Evolutionary conservation across 2,797 vertebrate genomes (phyloP).

Genomic region (Parotocinclus haroldoi): DNA sequence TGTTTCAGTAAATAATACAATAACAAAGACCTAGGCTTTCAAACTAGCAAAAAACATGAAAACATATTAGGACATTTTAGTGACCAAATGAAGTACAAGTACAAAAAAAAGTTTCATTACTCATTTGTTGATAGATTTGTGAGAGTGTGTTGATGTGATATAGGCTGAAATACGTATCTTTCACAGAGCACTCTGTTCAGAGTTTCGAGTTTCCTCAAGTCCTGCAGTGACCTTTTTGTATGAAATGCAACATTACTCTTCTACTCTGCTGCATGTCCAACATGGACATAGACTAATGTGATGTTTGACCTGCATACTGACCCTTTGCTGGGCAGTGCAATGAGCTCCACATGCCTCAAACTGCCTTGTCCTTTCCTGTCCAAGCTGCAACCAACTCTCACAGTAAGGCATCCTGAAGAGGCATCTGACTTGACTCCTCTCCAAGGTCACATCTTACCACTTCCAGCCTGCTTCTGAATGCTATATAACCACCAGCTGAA

Average conservation of each 20-base stretch:
- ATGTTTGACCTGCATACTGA: slow-evolving; percentile 69
- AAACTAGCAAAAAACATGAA: slow-evolving; percentile 59
- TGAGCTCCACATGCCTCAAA: slow-evolving; percentile 68
- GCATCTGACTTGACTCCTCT: too few relatives aligned
- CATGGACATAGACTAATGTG: slow-evolving; percentile 76
- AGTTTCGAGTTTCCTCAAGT: slow-evolving; percentile 53
- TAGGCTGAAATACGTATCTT: slow-evolving; percentile 51
- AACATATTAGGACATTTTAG: slow-evolving; percentile 55
- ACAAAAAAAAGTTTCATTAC: slow-evolving; percentile 25
- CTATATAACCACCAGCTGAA: too few relatives aligned
- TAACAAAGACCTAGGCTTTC: slow-evolving; percentile 54
- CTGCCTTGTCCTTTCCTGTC: slow-evolving; percentile 58
- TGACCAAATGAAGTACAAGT: slow-evolving; percentile 51
- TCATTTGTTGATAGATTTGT: slow-evolving; percentile 58
- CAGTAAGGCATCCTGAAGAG: too few relatives aligned
- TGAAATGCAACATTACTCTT: slow-evolving; percentile 74
- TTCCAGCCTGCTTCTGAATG: too few relatives aligned
- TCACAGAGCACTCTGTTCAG: slow-evolving; percentile 42
- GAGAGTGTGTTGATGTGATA: slow-evolving; percentile 50
- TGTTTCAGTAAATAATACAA: slow-evolving; percentile 13
- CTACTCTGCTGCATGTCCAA: slow-evolving; percentile 65
- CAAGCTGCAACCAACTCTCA: slow-evolving; percentile 43
- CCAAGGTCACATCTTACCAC: too few relatives aligned
- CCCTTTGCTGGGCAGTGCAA: slow-evolving; percentile 67
- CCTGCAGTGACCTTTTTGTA: slow-evolving; percentile 73